A percentile compares a stretch with the other conserved stretches of the same genome.
Evolutionary conservation across 2,113 vertebrate species (phyloP).

Genomic region (Apodemus sylvaticus): DNA sequence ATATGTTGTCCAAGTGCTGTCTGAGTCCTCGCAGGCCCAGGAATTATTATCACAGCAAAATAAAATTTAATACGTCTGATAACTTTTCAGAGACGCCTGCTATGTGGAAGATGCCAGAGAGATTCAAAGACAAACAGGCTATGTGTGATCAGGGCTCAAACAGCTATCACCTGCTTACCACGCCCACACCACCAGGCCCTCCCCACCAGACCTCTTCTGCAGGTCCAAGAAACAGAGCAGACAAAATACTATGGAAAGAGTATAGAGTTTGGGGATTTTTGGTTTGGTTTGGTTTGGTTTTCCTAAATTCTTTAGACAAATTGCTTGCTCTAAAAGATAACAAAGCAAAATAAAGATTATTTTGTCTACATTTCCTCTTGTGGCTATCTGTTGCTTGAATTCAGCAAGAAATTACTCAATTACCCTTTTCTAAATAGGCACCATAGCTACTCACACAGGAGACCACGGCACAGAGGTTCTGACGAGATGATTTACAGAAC

Average conservation of each 20-base stretch:
- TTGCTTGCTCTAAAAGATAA: slow-evolving; percentile 29
- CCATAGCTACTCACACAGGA: slow-evolving; percentile 7
- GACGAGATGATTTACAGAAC: slow-evolving; percentile 62
- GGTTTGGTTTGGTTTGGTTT: no score
- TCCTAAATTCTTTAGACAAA: neutral
- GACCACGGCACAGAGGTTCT: neutral
- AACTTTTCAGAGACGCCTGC: slow-evolving; percentile 2
- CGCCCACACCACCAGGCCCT: neutral
- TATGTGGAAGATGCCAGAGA: neutral
- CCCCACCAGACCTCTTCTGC: neutral
- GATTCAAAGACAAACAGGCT: neutral
- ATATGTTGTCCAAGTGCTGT: neutral
- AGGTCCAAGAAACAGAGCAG: neutral
- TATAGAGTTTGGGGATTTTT: neutral
- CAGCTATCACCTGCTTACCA: neutral
- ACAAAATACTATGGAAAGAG: neutral
- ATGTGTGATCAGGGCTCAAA: neutral
- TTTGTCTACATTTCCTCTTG: slow-evolving; percentile 14
- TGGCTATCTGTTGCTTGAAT: neutral
- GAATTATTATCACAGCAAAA: slow-evolving; percentile 43
- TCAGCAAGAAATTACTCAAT: slow-evolving; percentile 39
- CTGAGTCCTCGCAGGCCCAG: neutral
- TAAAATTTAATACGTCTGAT: slow-evolving; percentile 3
- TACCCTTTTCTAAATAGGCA: slow-evolving; percentile 37
- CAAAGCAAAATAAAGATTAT: neutral